A percentile compares a stretch with the other conserved stretches of the same genome.
Evolutionary conservation across 2,888 invertebrate species (phyloP).

Genomic region (Eurytoma californica): DNA sequence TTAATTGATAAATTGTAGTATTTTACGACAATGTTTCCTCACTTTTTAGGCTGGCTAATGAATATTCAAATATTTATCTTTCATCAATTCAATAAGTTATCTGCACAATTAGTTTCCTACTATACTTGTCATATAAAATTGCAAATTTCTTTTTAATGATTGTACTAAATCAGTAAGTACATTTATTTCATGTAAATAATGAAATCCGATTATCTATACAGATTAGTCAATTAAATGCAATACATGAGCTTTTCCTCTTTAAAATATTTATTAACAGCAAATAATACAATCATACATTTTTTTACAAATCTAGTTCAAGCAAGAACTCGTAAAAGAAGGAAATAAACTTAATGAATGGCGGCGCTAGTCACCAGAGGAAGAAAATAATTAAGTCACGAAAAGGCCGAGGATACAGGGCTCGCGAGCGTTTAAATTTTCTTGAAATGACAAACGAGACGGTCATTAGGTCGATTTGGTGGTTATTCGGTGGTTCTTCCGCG

Average conservation of each 20-base stretch:
- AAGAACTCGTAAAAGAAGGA: not conserved
- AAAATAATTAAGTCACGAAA: slow-evolving; percentile 31
- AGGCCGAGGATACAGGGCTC: not conserved
- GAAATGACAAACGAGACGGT: slow-evolving; percentile 68
- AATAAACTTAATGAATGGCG: not conserved
- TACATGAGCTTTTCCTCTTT: not conserved
- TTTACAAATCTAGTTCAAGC: not conserved
- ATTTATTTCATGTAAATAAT: not conserved
- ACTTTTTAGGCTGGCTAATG: slow-evolving; percentile 12
- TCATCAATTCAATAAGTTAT: not conserved
- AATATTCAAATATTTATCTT: slow-evolving; percentile 1
- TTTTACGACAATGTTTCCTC: slow-evolving; percentile 33
- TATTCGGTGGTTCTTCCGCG: slow-evolving; percentile 59
- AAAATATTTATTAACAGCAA: not conserved
- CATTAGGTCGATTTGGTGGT: slow-evolving; percentile 70
- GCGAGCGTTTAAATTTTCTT: slow-evolving; percentile 48
- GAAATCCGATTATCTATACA: not conserved
- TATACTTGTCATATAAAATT: too few relatives aligned
- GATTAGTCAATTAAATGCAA: not conserved
- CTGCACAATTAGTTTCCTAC: too few relatives aligned
- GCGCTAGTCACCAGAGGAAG: not conserved
- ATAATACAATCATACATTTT: not conserved
- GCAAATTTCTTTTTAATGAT: too few relatives aligned
- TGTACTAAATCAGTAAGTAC: not conserved
- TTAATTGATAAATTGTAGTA: slow-evolving; percentile 54